A percentile compares a stretch with the other conserved stretches of the same genome.
Conservation (phyloP, 2,888 invertebrate genomes). For the Amphipyra berbera region DNA sequence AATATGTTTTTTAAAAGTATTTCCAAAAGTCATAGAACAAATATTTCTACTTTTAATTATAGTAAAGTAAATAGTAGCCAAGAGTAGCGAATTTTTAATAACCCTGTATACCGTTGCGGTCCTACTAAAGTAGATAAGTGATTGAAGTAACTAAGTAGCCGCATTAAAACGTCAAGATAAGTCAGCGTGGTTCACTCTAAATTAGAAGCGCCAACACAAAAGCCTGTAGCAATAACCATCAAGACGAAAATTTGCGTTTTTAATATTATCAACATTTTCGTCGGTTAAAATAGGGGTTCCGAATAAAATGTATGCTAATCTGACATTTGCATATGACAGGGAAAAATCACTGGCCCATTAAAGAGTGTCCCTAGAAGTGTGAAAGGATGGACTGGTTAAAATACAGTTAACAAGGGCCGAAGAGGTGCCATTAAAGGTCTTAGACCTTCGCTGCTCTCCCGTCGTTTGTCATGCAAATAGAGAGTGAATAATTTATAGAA, state of each 20-base stretch:
- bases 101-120: too few species aligned
- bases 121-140: too few species aligned
- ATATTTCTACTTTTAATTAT: too few species aligned
- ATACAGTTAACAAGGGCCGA: slow-evolving; percentile 72
- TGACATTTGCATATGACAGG: slow-evolving; percentile 83
- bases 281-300: slow-evolving; percentile 65
- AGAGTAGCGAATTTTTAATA: too few species aligned
- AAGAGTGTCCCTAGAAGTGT: slow-evolving; percentile 74
- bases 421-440: slow-evolving; percentile 82
- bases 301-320: slow-evolving; percentile 84
- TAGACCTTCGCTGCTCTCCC: slow-evolving; percentile 77
- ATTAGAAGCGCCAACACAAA: slow-evolving; percentile 57
- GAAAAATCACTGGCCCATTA: slow-evolving; percentile 84
- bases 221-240: slow-evolving; percentile 54
- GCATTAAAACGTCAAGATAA: slow-evolving; percentile 37
- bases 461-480: slow-evolving; percentile 88
- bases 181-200: slow-evolving; percentile 32
- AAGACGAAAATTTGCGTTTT: slow-evolving; percentile 69
- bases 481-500: slow-evolving; percentile 86
- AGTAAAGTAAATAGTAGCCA: too few species aligned
- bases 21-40: too few species aligned
- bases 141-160: slow-evolving; percentile 26
- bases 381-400: slow-evolving; percentile 71
- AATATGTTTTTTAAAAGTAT: too few species aligned
- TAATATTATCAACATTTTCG: slow-evolving; percentile 72